Base-by-base conservation (phyloP, 2,888 invertebrate genomes). In the Protonemura montana region DNA sequence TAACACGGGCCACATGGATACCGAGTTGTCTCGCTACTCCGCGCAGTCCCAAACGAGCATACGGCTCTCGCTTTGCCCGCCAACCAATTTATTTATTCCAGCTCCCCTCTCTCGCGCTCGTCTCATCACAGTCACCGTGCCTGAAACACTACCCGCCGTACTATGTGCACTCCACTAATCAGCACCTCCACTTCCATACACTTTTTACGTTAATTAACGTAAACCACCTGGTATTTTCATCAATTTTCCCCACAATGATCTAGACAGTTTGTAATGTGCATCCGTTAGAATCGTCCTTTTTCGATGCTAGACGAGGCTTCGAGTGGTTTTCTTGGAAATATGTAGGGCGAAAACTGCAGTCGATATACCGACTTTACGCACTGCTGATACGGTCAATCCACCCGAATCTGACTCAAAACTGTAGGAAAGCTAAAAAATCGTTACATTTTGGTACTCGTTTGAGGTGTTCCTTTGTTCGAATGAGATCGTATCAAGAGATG, bases 1-100 rank as follows among this genome's bases (percentile, higher is more conserved):
- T 59, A 84, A 28, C 84, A 59, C 59, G 59, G 59, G 29, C 84
- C 87, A 87, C 87, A 87, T 87, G 87, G 87, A 86, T 87, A 87
- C 85, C 87, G 87, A 84, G 76, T 85, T 87, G 76, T 16, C 84
- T 82, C 87, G 85, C 76, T 76, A 82, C 76, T n/a, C 29, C 87
- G 87, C 87, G 87, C 87, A 85, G 85, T 85, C 87, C 87, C 87
- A 87, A 81, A 16, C 59, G 16, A 59, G 59, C 59, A 59, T 59
- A 28, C 30, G 28, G 1, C 2, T 30, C 2, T 7, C 81, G n/a
- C n/a, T 30, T 81, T 81, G 28, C 81, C 29, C 81, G 81, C 81
- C 81, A 81, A 29, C 59, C 59, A 59, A 59, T 59, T 59, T 59
- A 59, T 59, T 59, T 59, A 59, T 59, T 59, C 21, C 59, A 16